A percentile compares a stretch with the other conserved stretches of the same genome.
These are phyloP conservation scores for Ascidia mentula DNA, from an alignment of 23 tunicate genomes.

Conservation along the genomic window DNA sequence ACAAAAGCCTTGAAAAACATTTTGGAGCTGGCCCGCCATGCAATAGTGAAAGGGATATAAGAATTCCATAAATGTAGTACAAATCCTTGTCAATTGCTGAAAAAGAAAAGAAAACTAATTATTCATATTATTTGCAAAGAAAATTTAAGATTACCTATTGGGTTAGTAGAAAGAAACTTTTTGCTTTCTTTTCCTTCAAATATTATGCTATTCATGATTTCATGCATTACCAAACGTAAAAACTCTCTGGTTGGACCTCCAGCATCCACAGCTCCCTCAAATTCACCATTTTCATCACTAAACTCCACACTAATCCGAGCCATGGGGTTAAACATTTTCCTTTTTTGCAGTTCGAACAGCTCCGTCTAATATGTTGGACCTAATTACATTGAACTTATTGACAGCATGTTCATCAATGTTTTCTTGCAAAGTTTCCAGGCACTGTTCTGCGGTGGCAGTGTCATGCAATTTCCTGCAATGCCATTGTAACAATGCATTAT, in stretches of 20 bases:
- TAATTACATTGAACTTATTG: constrained; percentile 8
- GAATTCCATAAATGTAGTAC: constrained; percentile 12
- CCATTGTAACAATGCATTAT: no score
- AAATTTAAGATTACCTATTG: not conserved
- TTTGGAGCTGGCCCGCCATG: constrained; percentile 25
- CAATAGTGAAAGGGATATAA: constrained; percentile 11
- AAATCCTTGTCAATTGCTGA: constrained; percentile 14
- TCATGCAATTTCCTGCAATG: no score
- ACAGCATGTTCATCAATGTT: constrained; percentile 16
- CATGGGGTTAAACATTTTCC: not conserved
- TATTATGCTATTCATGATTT: constrained; percentile 12
- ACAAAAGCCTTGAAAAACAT: not conserved
- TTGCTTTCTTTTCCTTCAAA: constrained; percentile 7
- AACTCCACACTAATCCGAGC: constrained; percentile 39
- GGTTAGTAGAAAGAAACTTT: not conserved
- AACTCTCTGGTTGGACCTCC: constrained; percentile 41
- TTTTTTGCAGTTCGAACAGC: constrained; percentile 19
- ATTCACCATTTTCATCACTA: constrained; percentile 21
- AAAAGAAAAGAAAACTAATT: no score
- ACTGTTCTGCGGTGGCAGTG: no score
- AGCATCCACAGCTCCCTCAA: constrained; percentile 34
- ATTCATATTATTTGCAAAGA: no score
- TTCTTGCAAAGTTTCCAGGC: no score
- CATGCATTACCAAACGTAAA: constrained; percentile 22
- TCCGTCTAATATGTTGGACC: constrained; percentile 14